A percentile compares a stretch with the other conserved stretches of the same genome.
Conservation (phyloP, 2,113 vertebrate genomes). For the Rutilus rutilus region DNA sequence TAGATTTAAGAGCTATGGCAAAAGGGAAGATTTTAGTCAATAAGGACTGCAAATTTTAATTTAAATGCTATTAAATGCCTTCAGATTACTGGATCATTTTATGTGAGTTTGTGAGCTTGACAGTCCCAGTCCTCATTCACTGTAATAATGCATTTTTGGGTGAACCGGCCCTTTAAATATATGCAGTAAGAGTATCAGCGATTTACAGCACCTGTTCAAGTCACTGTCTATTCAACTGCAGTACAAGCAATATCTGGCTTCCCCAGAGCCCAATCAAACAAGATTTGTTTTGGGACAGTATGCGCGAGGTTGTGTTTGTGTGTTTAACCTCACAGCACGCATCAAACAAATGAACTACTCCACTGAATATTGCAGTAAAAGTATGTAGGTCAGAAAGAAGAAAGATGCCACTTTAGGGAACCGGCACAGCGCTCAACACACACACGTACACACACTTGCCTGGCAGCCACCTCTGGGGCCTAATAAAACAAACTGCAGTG, state of each 20-base stretch:
- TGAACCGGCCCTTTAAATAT: not conserved
- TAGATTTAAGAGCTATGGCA: not conserved
- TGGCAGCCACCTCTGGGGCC: slow-evolving; percentile 42
- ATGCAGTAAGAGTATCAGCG: not conserved
- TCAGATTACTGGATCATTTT: not conserved
- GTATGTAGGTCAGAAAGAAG: slow-evolving; percentile 49
- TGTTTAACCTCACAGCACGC: not conserved
- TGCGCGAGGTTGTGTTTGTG: slow-evolving; percentile 22
- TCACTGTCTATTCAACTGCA: slow-evolving; percentile 19
- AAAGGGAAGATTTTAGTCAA: not conserved
- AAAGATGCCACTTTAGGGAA: slow-evolving; percentile 41
- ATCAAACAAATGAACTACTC: slow-evolving; percentile 42
- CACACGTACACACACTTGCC: slow-evolving; percentile 11
- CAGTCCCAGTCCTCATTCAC: not conserved
- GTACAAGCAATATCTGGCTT: slow-evolving; percentile 10
- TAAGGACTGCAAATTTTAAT: not conserved
- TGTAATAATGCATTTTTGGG: not conserved
- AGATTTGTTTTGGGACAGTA: slow-evolving; percentile 45
- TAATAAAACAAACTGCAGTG: slow-evolving; percentile 47
- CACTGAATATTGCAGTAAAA: slow-evolving; percentile 32
- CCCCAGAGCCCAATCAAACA: slow-evolving; percentile 43
- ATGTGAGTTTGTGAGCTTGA: not conserved
- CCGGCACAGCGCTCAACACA: slow-evolving; percentile 22
- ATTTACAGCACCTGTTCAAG: slow-evolving; percentile 43
- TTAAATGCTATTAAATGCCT: not conserved